Evolutionary conservation across 1,140 invertebrate genomes (phyloP), one percentile per base, ranked within the genome.

Genomic region (Hermatobates lingyangjiaoensis): DNA sequence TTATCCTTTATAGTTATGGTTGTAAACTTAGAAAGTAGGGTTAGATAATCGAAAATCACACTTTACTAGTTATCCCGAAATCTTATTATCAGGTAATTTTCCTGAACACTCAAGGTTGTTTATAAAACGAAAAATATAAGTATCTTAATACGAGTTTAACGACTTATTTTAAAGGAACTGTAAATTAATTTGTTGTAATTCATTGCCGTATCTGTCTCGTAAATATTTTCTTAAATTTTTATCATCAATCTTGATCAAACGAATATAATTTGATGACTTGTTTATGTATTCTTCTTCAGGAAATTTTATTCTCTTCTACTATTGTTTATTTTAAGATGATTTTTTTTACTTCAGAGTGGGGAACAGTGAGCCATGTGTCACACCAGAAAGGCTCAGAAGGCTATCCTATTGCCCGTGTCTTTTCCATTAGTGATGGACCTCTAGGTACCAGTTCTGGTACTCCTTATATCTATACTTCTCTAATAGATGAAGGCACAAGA

Each of bases 351-450:
- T 23, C 57, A 77, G 81, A 78, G 59, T 88, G 82, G 82, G 71
- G 74, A 1, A 72, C 83, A 0, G 64, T 87, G 21, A 77, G 81
- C 10, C 85, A 80, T 1, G 76, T 83, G 56, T 86, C 82, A 18
- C 72, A 72, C 0, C 63, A 75, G 52, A 59, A 67, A 40, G 64
- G 70, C 2, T 76, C 80, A 1, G 61, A 68, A 56, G 73, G 74
- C 0, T 86, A 73, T 63, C 85, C 86, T 1, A 83, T 83, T 62
- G 76, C 75, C 1, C 82, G 79, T 58, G 71, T 88, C 2, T 74
- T 80, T 53, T 81, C 83, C 0, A 69, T 83, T 2, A 76, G 75
- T 48, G 86, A 89, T 65, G 84, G 82, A 1, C 68, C 71, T 1
- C 51, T 71, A 25, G 62, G 67, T 15, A 78, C 79, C 52, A 81